Conservation (phyloP, 2,888 invertebrate genomes). For the Campoletis raptor region DNA sequence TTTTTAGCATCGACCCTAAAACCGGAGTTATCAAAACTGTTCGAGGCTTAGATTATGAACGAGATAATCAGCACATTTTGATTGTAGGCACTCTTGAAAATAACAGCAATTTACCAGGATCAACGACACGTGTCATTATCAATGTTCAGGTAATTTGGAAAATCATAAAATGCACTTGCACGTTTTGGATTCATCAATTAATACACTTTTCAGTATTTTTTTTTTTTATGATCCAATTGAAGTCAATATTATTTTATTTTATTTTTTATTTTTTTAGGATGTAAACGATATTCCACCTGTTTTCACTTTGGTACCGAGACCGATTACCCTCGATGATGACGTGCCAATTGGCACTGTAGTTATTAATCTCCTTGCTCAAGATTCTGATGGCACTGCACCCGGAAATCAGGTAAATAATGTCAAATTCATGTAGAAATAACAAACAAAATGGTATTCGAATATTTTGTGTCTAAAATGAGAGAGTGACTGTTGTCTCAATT, state of each 20-base stretch:
- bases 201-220: no score
- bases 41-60: slow-evolving; percentile 92
- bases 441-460: neutral
- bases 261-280: slow-evolving; percentile 86
- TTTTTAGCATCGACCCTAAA: slow-evolving; percentile 93
- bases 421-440: slow-evolving; percentile 4
- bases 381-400: slow-evolving; percentile 94
- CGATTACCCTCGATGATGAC: slow-evolving; percentile 93
- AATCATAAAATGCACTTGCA: neutral
- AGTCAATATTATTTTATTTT: neutral
- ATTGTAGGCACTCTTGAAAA: slow-evolving; percentile 95
- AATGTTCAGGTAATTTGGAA: slow-evolving; percentile 87
- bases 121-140: slow-evolving; percentile 91
- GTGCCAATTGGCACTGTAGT: slow-evolving; percentile 93
- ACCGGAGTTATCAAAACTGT: slow-evolving; percentile 92
- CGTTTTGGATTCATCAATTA: neutral
- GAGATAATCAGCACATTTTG: slow-evolving; percentile 90
- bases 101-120: slow-evolving; percentile 88
- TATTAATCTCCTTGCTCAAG: slow-evolving; percentile 91
- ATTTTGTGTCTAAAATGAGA: neutral
- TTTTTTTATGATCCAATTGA: neutral
- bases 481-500: neutral
- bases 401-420: slow-evolving; percentile 89
- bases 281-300: slow-evolving; percentile 95
- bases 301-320: slow-evolving; percentile 93